Conservation (phyloP, 1,140 invertebrate species). For the Drosophila subpulchrella region DNA sequence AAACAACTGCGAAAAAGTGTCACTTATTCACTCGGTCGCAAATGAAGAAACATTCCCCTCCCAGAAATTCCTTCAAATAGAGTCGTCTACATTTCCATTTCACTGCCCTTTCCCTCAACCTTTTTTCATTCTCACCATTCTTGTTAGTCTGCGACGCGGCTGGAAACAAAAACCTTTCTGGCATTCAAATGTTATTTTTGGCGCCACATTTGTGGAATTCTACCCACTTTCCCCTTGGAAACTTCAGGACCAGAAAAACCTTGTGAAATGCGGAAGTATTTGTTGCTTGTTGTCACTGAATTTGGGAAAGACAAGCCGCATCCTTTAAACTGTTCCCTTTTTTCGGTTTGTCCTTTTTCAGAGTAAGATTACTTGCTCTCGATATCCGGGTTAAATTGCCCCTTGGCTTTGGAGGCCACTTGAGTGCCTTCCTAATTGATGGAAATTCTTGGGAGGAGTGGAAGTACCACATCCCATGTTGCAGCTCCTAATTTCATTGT, state of each 20-base stretch:
- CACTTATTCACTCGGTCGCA: constrained; percentile 63
- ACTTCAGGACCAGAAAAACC: constrained; percentile 19
- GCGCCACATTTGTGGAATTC: constrained; percentile 65
- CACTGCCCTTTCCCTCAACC: constrained; percentile 1
- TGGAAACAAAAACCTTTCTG: constrained; percentile 69
- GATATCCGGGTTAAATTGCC: constrained; percentile 49
- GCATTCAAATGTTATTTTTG: constrained; percentile 79
- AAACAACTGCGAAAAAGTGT: constrained; percentile 59
- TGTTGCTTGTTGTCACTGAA: constrained; percentile 47
- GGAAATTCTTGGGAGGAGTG: constrained; percentile 4
- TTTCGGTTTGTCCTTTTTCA: constrained; percentile 30
- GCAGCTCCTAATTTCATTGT: constrained; percentile 48
- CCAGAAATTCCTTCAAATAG: constrained; percentile 53
- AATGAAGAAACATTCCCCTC: constrained; percentile 50
- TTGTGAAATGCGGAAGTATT: constrained; percentile 78
- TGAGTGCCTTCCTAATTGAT: constrained; percentile 43
- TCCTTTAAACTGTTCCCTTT: neutral
- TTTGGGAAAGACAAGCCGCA: constrained; percentile 39
- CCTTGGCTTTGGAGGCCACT: constrained; percentile 29
- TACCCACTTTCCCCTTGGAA: constrained; percentile 5
- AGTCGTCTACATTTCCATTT: constrained; percentile 56
- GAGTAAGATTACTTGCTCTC: constrained; percentile 17
- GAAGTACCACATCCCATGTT: neutral
- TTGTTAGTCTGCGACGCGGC: constrained; percentile 53
- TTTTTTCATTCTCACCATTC: constrained; percentile 8